Evolutionary conservation across 2,797 vertebrate species (phyloP).

Genomic region (Pseudochaenichthys georgianus): DNA sequence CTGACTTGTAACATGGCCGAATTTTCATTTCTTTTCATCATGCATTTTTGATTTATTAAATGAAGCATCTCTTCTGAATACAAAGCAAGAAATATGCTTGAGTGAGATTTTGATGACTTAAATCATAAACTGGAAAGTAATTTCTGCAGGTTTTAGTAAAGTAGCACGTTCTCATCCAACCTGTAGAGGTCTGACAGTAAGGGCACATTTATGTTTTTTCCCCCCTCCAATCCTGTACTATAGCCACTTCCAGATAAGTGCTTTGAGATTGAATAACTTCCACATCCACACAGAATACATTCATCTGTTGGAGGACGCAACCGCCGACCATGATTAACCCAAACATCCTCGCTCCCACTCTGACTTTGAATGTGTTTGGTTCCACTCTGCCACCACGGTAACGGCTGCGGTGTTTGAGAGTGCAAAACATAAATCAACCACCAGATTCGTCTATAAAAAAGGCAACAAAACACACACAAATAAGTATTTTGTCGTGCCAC

Average conservation of each 20-base stretch:
- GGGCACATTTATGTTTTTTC: not conserved
- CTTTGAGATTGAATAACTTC: not conserved
- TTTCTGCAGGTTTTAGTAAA: constrained; percentile 4
- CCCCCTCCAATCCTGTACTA: not conserved
- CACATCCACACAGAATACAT: not conserved
- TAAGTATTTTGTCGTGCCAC: not conserved
- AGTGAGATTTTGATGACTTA: not conserved
- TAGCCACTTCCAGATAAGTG: not conserved
- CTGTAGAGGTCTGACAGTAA: not conserved
- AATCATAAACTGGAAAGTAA: not conserved
- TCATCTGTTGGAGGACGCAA: not conserved
- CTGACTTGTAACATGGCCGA: not conserved
- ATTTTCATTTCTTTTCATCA: not conserved
- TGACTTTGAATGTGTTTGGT: not conserved
- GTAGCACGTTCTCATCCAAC: not conserved
- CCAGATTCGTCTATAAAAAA: not conserved
- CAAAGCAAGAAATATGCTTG: not conserved
- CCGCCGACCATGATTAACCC: not conserved
- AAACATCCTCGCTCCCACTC: not conserved
- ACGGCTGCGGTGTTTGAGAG: not conserved
- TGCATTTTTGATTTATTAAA: not conserved
- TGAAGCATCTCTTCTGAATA: not conserved
- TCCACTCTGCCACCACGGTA: not conserved
- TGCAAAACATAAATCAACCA: not conserved
- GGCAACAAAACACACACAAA: not conserved